Base-by-base conservation (phyloP, 1,140 invertebrate species). In the Bacillus rossius region DNA sequence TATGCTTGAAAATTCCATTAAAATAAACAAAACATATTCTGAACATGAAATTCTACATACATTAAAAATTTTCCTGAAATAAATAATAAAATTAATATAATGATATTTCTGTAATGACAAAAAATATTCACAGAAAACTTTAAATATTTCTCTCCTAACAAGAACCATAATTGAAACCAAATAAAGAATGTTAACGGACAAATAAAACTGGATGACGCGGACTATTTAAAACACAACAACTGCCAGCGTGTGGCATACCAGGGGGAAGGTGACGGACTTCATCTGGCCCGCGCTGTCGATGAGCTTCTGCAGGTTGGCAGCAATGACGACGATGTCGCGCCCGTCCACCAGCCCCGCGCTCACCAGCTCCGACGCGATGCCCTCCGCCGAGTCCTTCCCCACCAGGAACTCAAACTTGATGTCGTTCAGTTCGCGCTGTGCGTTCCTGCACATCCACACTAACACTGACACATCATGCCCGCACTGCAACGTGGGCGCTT, bases 391-490 rank as follows among this genome's bases (percentile, higher is more conserved):
- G 73, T 99, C 96, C 75, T 92, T 87, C 2, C 91, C 92, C 13
- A 89, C 84, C 3, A 89, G 86, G 74, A 93, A 99, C 72, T 99
- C 94, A 74, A 99, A 99, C 65, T 94, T 84, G 63, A 99, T 99
- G 71, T 99, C 96, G 74, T 99, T 98, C 37, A 99, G 74, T 75
- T 98, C 96, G 56, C 89, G 79, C 64, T 87, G 88, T 41, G 88
- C 81, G 77, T 99, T 98, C 63, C 91, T 88, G 64, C 59, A 80
- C 73, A 67, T n/a, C n/a, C n/a, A n/a, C n/a, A n/a, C n/a, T n/a
- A n/a, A n/a, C 60, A 61, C 38, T 13, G 17, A 64, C 61, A 53
- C 59, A 60, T 61, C 19, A 53, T 19, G 26, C 38, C n/a, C n/a
- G n/a, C n/a, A n/a, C n/a, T n/a, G n/a, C n/a, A n/a, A n/a, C n/a